These are phyloP conservation scores for Dolichotis patagonum DNA, from an alignment of 2,113 vertebrate genomes.

Conservation along the genomic window DNA sequence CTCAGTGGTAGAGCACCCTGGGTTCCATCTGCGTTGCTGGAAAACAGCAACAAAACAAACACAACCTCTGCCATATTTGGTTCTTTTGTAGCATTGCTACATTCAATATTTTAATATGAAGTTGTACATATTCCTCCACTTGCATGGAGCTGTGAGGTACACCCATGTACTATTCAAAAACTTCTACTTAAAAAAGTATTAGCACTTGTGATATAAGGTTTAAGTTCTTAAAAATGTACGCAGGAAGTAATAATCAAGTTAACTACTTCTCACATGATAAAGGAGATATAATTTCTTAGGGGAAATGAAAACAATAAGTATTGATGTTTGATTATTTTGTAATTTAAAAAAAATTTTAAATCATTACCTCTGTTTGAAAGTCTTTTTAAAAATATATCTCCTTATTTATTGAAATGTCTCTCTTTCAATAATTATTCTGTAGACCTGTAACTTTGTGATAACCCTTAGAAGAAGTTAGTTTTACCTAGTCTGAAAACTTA, in stretches of 20 bases:
- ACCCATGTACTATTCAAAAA: neutral
- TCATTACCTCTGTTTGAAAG: neutral
- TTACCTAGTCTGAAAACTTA: conserved; percentile 31
- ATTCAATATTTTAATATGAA: neutral
- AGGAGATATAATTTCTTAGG: neutral
- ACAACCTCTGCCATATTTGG: neutral
- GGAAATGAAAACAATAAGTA: neutral
- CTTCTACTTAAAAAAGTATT: neutral
- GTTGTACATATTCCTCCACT: neutral
- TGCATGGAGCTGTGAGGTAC: neutral
- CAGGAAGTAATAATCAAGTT: neutral
- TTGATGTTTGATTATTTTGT: neutral
- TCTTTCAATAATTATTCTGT: conserved; percentile 20
- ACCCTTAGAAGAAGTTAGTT: conserved; percentile 34
- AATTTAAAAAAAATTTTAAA: neutral
- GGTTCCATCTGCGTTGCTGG: neutral
- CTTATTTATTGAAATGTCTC: neutral
- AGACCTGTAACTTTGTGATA: neutral
- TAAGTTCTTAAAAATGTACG: neutral
- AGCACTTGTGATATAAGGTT: neutral
- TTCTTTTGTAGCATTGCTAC: neutral
- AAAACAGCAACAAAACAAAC: neutral
- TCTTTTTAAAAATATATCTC: neutral
- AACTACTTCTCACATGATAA: neutral
- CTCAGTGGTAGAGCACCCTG: neutral